Percentiles rank a stretch among this genome's conserved stretches.
Evolutionary conservation across 2,113 vertebrate genomes (phyloP).

Genomic region (Orthonyx spaldingii): DNA sequence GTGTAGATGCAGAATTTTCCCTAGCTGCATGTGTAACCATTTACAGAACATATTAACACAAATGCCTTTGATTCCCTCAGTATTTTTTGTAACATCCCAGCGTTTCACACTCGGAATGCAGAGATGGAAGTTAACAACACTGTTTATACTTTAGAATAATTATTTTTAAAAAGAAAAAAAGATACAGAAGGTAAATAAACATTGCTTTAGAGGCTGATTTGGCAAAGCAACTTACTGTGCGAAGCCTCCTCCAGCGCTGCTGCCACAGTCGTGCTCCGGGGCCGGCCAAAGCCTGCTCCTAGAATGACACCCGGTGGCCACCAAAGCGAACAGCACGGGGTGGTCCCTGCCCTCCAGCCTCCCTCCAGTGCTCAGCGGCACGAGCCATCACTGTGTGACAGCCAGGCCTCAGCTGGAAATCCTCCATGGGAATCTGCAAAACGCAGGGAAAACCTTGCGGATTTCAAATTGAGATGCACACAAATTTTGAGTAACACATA

Average conservation of each 20-base stretch:
- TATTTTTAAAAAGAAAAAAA: too few species aligned
- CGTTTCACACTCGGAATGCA: neutral
- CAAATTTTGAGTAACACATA: neutral
- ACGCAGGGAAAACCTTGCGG: neutral
- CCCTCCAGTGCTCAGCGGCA: fast-evolving
- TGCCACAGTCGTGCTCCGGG: constrained; percentile 1
- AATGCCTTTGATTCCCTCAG: neutral
- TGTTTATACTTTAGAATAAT: neutral
- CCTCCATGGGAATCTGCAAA: neutral
- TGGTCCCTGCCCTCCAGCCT: neutral
- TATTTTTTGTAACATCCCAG: neutral
- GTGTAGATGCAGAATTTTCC: neutral
- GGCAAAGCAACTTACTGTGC: neutral
- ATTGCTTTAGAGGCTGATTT: neutral
- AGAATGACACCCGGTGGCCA: constrained; percentile 73
- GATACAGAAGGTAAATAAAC: neutral
- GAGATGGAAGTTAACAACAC: neutral
- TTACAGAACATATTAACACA: neutral
- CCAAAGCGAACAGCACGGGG: constrained; percentile 32
- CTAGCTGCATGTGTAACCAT: neutral
- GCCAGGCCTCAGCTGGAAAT: neutral
- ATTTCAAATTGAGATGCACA: neutral
- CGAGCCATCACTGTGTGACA: fast-evolving
- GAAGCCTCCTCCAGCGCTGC: neutral
- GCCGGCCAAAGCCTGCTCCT: constrained; percentile 25